phyloP scores from a whole-genome alignment of 1,140 invertebrate genomes.

The Proctacanthus coquilletti region DNA sequence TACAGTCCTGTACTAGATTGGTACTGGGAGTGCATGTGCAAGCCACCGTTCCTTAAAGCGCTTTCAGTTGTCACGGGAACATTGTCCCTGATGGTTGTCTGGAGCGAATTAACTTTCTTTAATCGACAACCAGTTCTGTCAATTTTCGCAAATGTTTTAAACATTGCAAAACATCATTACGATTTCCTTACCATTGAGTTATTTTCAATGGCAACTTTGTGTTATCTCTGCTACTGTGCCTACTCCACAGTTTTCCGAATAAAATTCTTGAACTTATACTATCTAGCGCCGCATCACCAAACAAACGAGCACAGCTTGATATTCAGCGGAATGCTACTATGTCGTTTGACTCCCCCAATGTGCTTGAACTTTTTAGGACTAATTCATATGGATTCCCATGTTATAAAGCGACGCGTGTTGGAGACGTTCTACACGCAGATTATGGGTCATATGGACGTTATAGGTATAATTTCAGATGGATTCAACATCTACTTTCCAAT shows the following conservation, averaged over 20 bases:
- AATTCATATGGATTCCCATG: constrained; percentile 96
- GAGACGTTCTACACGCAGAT: constrained; percentile 48
- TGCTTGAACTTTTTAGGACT: constrained; percentile 96
- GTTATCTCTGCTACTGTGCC: constrained; percentile 92
- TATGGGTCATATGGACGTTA: constrained; percentile 99
- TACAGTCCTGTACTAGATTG: constrained; percentile 66
- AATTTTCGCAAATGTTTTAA: constrained; percentile 85
- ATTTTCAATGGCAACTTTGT: constrained; percentile 76
- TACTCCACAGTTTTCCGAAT: constrained; percentile 97
- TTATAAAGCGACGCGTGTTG: constrained; percentile 49
- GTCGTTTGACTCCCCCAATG: constrained; percentile 91
- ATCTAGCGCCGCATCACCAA: constrained; percentile 90
- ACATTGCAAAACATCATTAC: constrained; percentile 61
- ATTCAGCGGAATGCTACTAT: constrained; percentile 95
- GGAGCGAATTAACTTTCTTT: constrained; percentile 98
- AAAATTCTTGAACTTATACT: constrained; percentile 90
- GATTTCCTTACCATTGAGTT: constrained; percentile 92
- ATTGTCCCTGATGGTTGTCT: constrained; percentile 82
- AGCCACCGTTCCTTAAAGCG: constrained; percentile 55
- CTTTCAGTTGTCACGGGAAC: constrained; percentile 57
- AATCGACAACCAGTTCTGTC: constrained; percentile 79
- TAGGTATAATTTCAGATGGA: constrained; percentile 91
- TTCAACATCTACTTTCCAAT: constrained; percentile 99
- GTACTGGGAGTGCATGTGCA: constrained; percentile 84
- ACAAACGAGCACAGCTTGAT: constrained; percentile 98